These are phyloP conservation scores for Leucopsar rothschildi DNA, from an alignment of 2,113 vertebrate genomes.

Conservation along the genomic window DNA sequence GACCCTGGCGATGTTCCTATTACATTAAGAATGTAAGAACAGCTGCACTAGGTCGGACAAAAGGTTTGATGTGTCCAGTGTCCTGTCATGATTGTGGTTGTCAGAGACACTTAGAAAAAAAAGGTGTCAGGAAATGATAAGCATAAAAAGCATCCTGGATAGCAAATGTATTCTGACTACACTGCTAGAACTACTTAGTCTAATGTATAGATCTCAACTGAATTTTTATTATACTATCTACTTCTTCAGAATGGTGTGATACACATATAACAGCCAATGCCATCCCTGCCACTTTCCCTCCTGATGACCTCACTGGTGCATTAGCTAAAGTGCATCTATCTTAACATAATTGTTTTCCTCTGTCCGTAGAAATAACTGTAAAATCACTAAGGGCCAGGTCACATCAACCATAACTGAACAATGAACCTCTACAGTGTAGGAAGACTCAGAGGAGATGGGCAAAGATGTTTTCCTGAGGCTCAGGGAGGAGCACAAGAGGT, in stretches of 20 bases:
- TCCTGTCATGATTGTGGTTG: not conserved
- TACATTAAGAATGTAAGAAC: not conserved
- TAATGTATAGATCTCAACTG: not conserved
- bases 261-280: not conserved
- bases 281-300: not conserved
- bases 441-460: not conserved
- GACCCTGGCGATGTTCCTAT: not conserved
- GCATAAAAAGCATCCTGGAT: not conserved
- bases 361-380: not conserved
- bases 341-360: conserved; percentile 26
- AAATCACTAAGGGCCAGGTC: not conserved
- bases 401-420: not conserved
- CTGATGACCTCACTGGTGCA: conserved; percentile 28
- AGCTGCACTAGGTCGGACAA: not conserved
- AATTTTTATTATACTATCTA: not conserved
- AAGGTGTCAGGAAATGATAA: not conserved
- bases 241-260: not conserved
- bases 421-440: not conserved
- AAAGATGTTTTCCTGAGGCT: not conserved
- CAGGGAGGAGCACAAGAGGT: not conserved
- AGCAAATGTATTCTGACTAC: not conserved
- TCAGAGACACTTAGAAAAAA: not conserved
- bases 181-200: not conserved
- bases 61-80: not conserved
- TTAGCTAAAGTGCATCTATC: conserved; percentile 27